Base-by-base conservation (phyloP, 2,888 invertebrate species). In the Rhimphoctona megacephalus region DNA sequence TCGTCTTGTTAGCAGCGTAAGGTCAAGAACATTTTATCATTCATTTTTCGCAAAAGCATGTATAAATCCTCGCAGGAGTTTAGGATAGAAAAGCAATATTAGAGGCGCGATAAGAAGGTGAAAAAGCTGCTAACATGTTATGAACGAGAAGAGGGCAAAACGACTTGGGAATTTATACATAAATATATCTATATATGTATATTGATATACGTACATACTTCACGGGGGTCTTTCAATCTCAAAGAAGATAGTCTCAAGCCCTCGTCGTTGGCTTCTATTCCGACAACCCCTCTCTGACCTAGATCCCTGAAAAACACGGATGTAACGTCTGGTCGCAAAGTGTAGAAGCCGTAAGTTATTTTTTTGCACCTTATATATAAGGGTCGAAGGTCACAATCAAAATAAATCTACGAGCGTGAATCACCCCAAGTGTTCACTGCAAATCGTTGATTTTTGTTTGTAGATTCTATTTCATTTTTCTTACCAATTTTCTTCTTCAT, bases 101-200 rank as follows among this genome's bases (percentile, higher is more conserved):
- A 73, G 49, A n/a, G n/a, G 72, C 6, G 9, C 74, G 57, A 74
- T 74, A 43, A 74, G 39, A 25, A 43, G 74, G n/a, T 52, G 73
- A 61, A 74, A 61, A 74, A 74, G 61, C 74, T 61, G 43, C 74
- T 52, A 57, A 74, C 57, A 74, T 61, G 43, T 43, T 57, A 74
- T 43, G 39, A 74, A 33, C 57, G 74, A 19, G 52, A 72, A 46
- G 52, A 52, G 72, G 72, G 52, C 8, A 54, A 52, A 73, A 73
- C 72, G 33, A 36, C 52, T 33, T 54, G 52, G 14, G 8, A 33
- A 36, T 54, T 33, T 70, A 30, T 25, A 49, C 72, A 33, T 25
- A 46, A 39, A 69, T 25, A 69, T 25, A 43, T 22, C n/a, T 25
- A n/a, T 69, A 69, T 25, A 22, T 39, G 39, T 57, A 67, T 52